Conservation (phyloP, 2,888 invertebrate species). For the Clepsis dumicolana region DNA sequence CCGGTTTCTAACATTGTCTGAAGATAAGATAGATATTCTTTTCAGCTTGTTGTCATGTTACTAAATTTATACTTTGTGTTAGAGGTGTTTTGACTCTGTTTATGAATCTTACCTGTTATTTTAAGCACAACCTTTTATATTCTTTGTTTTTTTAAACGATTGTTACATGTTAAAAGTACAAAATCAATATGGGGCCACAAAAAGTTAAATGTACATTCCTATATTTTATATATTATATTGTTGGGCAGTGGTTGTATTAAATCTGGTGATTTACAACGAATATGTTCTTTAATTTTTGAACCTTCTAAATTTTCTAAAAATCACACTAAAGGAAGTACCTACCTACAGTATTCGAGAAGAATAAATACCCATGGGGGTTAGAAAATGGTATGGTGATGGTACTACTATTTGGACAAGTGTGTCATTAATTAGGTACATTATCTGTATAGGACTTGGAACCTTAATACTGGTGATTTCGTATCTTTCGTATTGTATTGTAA, state of each 20-base stretch:
- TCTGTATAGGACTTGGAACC: too few relatives aligned
- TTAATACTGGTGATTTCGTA: too few relatives aligned
- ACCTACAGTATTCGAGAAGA: background rate
- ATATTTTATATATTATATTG: slow-evolving; percentile 10
- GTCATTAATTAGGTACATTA: too few relatives aligned
- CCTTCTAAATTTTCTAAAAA: background rate
- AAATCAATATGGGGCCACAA: slow-evolving; percentile 35
- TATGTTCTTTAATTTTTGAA: slow-evolving; percentile 11
- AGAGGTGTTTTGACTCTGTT: slow-evolving; percentile 11
- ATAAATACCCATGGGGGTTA: background rate
- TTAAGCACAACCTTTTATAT: slow-evolving; percentile 25
- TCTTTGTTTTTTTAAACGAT: slow-evolving; percentile 23
- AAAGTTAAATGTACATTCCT: slow-evolving; percentile 41
- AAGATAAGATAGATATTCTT: slow-evolving; percentile 2
- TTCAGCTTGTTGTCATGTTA: slow-evolving; percentile 12
- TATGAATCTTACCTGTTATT: slow-evolving; percentile 27
- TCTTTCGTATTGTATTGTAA: background rate
- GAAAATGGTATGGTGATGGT: too few relatives aligned
- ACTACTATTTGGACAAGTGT: too few relatives aligned
- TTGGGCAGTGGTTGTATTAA: slow-evolving; percentile 35
- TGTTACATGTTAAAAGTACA: slow-evolving; percentile 35
- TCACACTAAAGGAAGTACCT: background rate
- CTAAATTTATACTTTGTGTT: slow-evolving; percentile 10
- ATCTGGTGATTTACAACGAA: slow-evolving; percentile 30
- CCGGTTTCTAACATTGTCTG: background rate